A percentile compares a stretch with the other conserved stretches of the same genome.
Conservation (phyloP, 2,797 vertebrate genomes). For the Heliangelus exortis region DNA sequence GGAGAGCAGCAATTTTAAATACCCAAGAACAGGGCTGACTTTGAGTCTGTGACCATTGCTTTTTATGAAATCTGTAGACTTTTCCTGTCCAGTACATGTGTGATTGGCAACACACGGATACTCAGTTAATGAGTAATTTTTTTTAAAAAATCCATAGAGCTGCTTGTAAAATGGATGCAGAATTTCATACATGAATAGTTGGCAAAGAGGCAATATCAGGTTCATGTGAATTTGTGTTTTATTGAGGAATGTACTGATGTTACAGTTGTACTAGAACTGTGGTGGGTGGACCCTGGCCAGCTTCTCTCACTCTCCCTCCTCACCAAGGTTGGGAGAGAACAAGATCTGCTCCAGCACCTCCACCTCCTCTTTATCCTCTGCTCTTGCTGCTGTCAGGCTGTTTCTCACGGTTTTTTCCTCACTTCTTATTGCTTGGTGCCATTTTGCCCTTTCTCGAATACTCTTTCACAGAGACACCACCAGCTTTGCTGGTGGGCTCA, state of each 20-base stretch:
- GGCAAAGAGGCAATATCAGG: neutral
- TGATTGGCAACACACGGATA: neutral
- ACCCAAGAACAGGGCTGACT: neutral
- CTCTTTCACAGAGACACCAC: neutral
- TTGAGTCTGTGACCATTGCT: neutral
- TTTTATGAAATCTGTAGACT: neutral
- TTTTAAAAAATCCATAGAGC: neutral
- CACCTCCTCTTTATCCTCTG: neutral
- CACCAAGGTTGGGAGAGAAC: neutral
- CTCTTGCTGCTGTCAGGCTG: neutral
- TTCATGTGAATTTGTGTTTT: neutral
- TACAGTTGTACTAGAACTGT: too few relatives aligned
- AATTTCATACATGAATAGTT: neutral
- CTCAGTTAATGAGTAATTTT: neutral
- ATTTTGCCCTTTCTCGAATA: neutral
- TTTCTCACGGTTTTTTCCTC: neutral
- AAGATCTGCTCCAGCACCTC: neutral
- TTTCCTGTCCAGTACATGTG: neutral
- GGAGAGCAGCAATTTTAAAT: rapidly evolving
- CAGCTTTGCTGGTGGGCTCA: neutral
- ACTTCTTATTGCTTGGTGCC: neutral
- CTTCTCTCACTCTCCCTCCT: neutral
- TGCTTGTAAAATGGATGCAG: neutral
- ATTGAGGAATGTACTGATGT: neutral
- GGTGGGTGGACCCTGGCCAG: neutral